These are phyloP conservation scores for Pelvicachromis taeniatus DNA, from an alignment of 2,113 vertebrate genomes.

Conservation along the genomic window DNA sequence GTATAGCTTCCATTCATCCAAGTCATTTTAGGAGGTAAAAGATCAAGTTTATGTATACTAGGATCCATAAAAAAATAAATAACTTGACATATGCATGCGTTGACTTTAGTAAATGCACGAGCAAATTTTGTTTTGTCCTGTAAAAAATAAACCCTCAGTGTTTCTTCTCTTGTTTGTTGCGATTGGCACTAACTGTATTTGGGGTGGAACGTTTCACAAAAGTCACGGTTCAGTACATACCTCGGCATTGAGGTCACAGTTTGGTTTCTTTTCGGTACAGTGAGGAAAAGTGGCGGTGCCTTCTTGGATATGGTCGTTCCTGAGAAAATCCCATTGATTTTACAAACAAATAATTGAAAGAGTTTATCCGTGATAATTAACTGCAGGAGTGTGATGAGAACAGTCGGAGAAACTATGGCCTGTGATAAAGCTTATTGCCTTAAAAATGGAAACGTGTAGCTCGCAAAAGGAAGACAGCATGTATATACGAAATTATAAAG, in stretches of 20 bases:
- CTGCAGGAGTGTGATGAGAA: slow-evolving; percentile 5
- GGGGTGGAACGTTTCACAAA: slow-evolving; percentile 59
- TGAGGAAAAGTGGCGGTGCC: slow-evolving; percentile 57
- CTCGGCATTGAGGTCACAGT: slow-evolving; percentile 62
- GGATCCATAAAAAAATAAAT: slow-evolving; percentile 52
- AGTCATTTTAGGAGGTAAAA: slow-evolving; percentile 52
- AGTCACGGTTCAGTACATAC: slow-evolving; percentile 45
- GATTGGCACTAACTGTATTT: slow-evolving; percentile 45
- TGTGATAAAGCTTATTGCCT: slow-evolving; percentile 58
- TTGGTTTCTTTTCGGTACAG: slow-evolving; percentile 53
- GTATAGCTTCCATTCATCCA: slow-evolving; percentile 44
- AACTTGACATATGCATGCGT: slow-evolving; percentile 32
- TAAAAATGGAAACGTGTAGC: slow-evolving; percentile 32
- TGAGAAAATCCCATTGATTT: slow-evolving; percentile 57
- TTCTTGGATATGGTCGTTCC: slow-evolving; percentile 56
- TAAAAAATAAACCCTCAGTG: slow-evolving; percentile 12
- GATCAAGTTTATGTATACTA: slow-evolving; percentile 9
- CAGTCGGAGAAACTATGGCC: slow-evolving; percentile 18
- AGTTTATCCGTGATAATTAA: background rate
- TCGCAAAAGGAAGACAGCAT: slow-evolving; percentile 47
- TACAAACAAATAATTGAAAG: slow-evolving; percentile 20
- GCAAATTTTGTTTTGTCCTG: slow-evolving; percentile 19
- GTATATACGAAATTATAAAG: slow-evolving; percentile 2
- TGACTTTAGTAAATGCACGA: slow-evolving; percentile 35
- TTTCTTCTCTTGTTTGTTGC: slow-evolving; percentile 33